Conservation (phyloP, 2,797 vertebrate species). For the Petrocephalus sullivani region DNA sequence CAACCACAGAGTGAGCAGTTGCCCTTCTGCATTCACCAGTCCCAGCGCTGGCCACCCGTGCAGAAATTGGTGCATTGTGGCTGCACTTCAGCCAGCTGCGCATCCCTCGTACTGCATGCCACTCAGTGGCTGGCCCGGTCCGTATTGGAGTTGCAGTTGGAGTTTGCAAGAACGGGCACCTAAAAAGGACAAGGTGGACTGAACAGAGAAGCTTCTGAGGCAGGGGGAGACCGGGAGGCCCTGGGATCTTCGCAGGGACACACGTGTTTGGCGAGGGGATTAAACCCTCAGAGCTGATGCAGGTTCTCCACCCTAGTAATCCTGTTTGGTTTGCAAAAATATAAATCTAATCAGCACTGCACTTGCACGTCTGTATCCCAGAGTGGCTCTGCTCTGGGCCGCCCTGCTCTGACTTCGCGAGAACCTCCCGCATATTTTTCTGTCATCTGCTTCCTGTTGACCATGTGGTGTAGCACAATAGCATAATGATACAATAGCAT, state of each 20-base stretch:
- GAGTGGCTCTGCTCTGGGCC: not conserved
- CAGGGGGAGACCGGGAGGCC: constrained; percentile 17
- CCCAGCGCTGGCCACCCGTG: not conserved
- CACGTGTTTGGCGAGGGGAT: constrained; percentile 53
- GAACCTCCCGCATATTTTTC: not conserved
- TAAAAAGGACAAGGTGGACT: not conserved
- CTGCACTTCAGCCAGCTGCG: not conserved
- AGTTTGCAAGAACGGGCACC: not conserved
- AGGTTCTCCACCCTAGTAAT: constrained; percentile 51
- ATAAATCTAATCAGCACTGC: constrained; percentile 43
- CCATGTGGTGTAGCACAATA: not conserved
- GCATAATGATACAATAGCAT: not conserved
- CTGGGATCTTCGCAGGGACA: constrained; percentile 22
- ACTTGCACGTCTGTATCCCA: not conserved
- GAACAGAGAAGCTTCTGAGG: not conserved
- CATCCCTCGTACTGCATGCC: not conserved
- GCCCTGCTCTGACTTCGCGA: not conserved
- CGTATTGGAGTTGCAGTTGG: not conserved
- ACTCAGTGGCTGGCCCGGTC: not conserved
- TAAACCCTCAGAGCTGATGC: constrained; percentile 52
- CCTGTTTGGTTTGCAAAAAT: constrained; percentile 59
- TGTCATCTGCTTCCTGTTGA: not conserved
- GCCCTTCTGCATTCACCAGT: not conserved
- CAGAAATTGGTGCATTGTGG: not conserved
- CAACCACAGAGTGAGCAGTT: not conserved